Base-by-base conservation (phyloP, 2,888 invertebrate species). In the Lasioglossum zephyrum region DNA sequence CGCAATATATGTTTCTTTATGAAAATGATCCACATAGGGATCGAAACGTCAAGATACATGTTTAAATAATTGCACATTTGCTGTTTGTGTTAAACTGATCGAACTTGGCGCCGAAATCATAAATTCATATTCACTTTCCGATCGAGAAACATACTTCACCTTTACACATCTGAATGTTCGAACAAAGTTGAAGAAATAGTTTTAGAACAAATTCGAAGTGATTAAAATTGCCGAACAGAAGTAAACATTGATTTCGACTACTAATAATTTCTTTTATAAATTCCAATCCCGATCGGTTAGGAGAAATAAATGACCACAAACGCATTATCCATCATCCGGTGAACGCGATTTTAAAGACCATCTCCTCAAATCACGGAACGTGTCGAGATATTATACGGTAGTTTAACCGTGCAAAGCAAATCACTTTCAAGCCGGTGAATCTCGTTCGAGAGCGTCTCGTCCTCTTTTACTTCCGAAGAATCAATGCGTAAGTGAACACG, bases 401-500 rank as follows among this genome's bases (percentile, higher is more conserved):
- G 63, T 18, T 63, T 63, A 63, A 31, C 31, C 31, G 63, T 6
- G 63, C 63, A 63, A 63, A 63, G 63, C 63, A 16, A 63, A 63
- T 63, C 63, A 63, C 3, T 31, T 63, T 63, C 63, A 2, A 31
- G 63, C 63, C 31, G 63, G 31, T 63, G 63, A 63, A 8, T 63
- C 53, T 72, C 26, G 41, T 44, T 72, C 44, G 72, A 39, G 72
- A 39, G 41, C 72, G n/a, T 75, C 47, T 63, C 63, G 31, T 63
- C 63, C 63, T 63, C 31, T 63, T 31, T 63, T 8, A 31, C 18
- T 63, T 16, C 31, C 18, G 31, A 63, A 63, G 63, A 63, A 63
- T 63, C 63, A 63, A 63, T 63, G 63, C 63, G 63, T 63, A 63
- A 49, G 18, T 73, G 49, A 73, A 73, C 49, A 13, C 44, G 41